Evolutionary conservation across 2,797 vertebrate species (phyloP).

Genomic region (Melanitta fusca): DNA sequence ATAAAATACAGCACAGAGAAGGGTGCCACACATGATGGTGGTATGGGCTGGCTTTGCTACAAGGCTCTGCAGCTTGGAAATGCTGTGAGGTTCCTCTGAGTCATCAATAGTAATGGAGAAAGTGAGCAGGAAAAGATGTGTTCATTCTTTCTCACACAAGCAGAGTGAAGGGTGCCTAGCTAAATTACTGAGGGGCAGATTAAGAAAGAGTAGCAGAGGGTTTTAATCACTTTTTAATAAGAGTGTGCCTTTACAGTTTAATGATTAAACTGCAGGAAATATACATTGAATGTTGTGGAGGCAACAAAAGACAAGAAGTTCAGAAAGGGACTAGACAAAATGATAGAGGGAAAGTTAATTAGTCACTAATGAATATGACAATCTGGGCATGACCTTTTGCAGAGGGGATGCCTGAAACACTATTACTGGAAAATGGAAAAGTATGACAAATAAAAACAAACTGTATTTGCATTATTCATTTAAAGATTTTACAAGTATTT

Average conservation of each 20-base stretch:
- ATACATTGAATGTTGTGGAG: background rate
- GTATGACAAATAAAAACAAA: background rate
- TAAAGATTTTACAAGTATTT: background rate
- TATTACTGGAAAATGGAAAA: background rate
- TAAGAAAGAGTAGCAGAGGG: background rate
- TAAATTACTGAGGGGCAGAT: background rate
- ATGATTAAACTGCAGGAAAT: conserved; percentile 29
- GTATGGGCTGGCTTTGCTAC: background rate
- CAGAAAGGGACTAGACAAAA: background rate
- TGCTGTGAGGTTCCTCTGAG: background rate
- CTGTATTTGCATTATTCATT: background rate
- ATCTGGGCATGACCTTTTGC: background rate
- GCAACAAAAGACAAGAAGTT: conserved; percentile 11
- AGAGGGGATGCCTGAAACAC: background rate
- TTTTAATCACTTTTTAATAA: background rate
- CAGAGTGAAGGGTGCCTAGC: rapidly evolving
- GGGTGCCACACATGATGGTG: background rate
- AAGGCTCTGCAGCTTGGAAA: background rate
- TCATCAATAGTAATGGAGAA: background rate
- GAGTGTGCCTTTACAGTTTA: background rate
- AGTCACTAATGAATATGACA: background rate
- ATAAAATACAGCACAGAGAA: background rate
- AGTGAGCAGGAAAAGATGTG: background rate
- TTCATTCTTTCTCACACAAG: background rate
- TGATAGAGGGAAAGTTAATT: conserved; percentile 35